Conservation (phyloP, 1,140 invertebrate species). For the Drosophila ambigua region DNA sequence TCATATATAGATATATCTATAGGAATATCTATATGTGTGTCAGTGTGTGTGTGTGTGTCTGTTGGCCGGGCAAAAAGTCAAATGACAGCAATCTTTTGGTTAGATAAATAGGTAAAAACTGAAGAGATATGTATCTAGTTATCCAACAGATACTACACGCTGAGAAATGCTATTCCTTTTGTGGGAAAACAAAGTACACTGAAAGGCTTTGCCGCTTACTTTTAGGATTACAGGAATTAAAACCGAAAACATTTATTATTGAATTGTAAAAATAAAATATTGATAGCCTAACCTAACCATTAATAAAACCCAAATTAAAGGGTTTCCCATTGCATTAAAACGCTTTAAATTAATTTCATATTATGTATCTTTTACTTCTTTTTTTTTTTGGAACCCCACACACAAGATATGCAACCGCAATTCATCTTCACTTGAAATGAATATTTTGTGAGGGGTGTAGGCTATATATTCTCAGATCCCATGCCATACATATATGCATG, state of each 20-base stretch:
- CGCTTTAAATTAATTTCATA: not conserved
- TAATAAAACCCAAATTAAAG: too few species aligned
- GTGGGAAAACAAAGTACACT: too few species aligned
- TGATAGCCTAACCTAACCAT: too few species aligned
- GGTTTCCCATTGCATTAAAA: too few species aligned
- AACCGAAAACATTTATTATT: too few species aligned
- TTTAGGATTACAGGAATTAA: too few species aligned
- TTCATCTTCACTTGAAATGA: slow-evolving; percentile 8
- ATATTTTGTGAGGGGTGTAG: slow-evolving; percentile 16
- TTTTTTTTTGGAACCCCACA: slow-evolving; percentile 7
- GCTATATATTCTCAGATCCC: slow-evolving; percentile 15
- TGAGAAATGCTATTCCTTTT: not conserved
- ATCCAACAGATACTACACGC: slow-evolving; percentile 1
- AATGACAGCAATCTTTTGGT: slow-evolving; percentile 62
- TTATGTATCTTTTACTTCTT: not conserved
- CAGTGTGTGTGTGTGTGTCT: slow-evolving; percentile 33
- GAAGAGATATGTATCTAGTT: slow-evolving; percentile 30
- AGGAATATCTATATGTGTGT: slow-evolving; percentile 3
- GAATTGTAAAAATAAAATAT: too few species aligned
- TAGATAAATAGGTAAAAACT: slow-evolving; percentile 43
- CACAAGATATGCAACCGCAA: slow-evolving; percentile 14
- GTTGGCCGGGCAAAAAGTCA: slow-evolving; percentile 66
- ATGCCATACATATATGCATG: slow-evolving; percentile 10
- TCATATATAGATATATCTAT: slow-evolving; percentile 20
- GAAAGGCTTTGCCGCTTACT: too few species aligned